Evolutionary conservation across 2,888 invertebrate species (phyloP).

Genomic region (Parnassius smintheus): DNA sequence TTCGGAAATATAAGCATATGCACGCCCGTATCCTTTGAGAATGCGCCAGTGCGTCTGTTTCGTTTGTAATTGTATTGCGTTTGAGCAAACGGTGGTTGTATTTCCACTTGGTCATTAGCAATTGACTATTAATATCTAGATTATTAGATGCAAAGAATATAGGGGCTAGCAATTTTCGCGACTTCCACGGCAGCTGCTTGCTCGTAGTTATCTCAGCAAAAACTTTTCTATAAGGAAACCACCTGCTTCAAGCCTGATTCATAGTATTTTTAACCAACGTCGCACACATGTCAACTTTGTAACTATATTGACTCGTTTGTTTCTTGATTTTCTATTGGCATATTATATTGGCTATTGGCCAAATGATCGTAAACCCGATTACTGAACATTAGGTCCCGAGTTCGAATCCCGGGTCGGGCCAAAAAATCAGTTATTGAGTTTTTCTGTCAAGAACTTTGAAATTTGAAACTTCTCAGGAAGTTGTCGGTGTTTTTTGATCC

Average conservation of each 20-base stretch:
- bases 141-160: slow-evolving; percentile 67
- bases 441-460: too few species aligned
- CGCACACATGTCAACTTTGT: slow-evolving; percentile 21
- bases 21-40: slow-evolving; percentile 65
- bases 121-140: slow-evolving; percentile 76
- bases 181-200: slow-evolving; percentile 53
- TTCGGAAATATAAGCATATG: slow-evolving; percentile 51
- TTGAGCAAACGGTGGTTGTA: slow-evolving; percentile 64
- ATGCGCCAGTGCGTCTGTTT: slow-evolving; percentile 51
- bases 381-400: too few species aligned
- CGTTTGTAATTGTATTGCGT: slow-evolving; percentile 56
- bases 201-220: slow-evolving; percentile 68
- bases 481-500: too few species aligned
- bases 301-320: slow-evolving; percentile 7
- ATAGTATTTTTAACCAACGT: slow-evolving; percentile 39
- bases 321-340: neutral
- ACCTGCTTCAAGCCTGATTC: slow-evolving; percentile 63
- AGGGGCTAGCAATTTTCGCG: slow-evolving; percentile 77
- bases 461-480: too few species aligned
- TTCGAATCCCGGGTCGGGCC: too few species aligned
- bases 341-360: too few species aligned
- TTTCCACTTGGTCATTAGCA: slow-evolving; percentile 78
- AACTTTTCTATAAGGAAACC: slow-evolving; percentile 69
- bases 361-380: too few species aligned
- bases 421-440: too few species aligned